Conservation (phyloP, 1,140 invertebrate genomes). For the Triops cancriformis region DNA sequence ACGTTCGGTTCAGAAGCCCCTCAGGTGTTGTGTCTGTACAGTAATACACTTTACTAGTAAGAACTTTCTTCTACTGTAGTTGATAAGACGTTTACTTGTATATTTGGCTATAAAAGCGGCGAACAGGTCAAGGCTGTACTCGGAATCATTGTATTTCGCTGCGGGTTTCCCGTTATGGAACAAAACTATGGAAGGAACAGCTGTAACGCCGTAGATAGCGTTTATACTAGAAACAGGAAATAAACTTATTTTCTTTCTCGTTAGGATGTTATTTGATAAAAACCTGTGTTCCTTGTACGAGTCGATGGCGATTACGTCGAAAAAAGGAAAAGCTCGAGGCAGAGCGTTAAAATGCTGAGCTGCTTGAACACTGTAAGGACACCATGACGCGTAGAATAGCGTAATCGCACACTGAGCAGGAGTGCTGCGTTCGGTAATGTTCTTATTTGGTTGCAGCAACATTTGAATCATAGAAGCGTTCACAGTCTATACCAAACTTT, state of each 20-base stretch:
- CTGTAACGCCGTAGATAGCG: constrained; percentile 87
- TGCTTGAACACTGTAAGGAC: constrained; percentile 78
- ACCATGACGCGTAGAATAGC: constrained; percentile 81
- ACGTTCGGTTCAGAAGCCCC: constrained; percentile 57
- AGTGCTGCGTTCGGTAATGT: constrained; percentile 42
- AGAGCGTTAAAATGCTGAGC: constrained; percentile 85
- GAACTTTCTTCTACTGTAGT: constrained; percentile 6
- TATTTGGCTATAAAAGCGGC: constrained; percentile 69
- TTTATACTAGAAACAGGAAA: constrained; percentile 49
- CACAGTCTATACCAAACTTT: constrained; percentile 33
- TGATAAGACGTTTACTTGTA: constrained; percentile 48
- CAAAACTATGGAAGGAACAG: constrained; percentile 81
- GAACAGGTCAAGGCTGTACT: constrained; percentile 69
- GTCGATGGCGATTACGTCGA: constrained; percentile 83
- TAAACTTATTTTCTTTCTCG: not conserved
- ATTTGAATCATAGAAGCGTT: constrained; percentile 48
- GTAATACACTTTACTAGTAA: constrained; percentile 7
- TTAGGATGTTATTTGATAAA: constrained; percentile 25
- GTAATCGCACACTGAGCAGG: constrained; percentile 66
- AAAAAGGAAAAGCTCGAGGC: constrained; percentile 68
- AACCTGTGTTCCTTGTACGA: constrained; percentile 70
- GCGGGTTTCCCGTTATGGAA: constrained; percentile 85
- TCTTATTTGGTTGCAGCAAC: constrained; percentile 47
- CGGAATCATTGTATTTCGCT: constrained; percentile 75
- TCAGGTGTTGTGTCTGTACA: constrained; percentile 51